Base-by-base conservation (phyloP, 2,113 vertebrate species). In the Genyomyrus donnyi region DNA sequence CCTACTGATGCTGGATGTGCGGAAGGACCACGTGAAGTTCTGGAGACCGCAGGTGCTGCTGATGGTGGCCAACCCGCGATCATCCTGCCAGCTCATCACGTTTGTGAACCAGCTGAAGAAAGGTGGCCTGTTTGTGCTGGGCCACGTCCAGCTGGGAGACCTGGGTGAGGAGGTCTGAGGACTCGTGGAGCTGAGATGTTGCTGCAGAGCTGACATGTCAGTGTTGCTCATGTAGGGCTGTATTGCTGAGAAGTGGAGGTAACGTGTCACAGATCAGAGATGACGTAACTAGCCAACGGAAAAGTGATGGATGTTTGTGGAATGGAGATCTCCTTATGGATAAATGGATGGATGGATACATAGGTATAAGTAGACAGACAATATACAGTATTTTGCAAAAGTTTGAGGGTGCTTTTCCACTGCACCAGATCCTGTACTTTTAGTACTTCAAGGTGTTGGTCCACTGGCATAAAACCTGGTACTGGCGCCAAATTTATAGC, bases 81-180 rank as follows among this genome's bases (percentile, higher is more conserved):
- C 96, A 0, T 96, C 96, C 90, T 95, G 95, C 90, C 96, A 97
- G 92, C 96, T 97, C 91, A 97, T 97, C 92, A 93, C 95, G 90
- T 97, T 97, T 52, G 94, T 96, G 88, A 97, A 97, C 93, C 96
- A 97, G 94, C 91, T 97, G 90, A 97, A 97, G 94, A 97, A 97
- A 90, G 96, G 96, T 17, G 96, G 96, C 0, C 94, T 97, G 48
- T 97, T 92, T 45, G 96, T 97, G 66, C 66, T 97, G 92, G 96
- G 96, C 50, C 97, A 97, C 3, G 97, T 97, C 85, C 95, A 96
- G 94, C 94, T 97, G 58, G 97, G 97, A 90, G 96, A 97, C 92
- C 94, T 97, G 91, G 97, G 97, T 97, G 94, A 95, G 49, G 31
- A 10, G 27, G 62, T 66, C n/a, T 66, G 62, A 66, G 62, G 62